These are phyloP conservation scores for Epizoanthus scotinus DNA, from an alignment of 92 coral and sea anemone species.

Conservation along the genomic window DNA sequence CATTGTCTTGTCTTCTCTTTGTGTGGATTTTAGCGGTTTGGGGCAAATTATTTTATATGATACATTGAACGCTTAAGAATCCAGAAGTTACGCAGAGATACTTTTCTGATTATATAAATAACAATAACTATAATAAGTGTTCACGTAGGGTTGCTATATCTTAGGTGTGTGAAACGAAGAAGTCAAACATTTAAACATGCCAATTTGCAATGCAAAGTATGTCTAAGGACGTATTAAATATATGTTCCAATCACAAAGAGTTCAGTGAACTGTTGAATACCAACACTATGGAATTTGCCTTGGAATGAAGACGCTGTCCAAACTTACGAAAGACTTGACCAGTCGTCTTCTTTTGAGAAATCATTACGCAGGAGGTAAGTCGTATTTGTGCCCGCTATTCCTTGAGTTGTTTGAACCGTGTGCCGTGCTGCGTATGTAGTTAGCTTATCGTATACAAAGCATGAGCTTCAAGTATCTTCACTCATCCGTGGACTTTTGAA, in stretches of 20 bases:
- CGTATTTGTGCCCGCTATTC: background rate
- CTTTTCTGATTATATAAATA: too few species aligned
- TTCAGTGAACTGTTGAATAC: background rate
- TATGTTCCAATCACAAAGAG: conserved; percentile 8
- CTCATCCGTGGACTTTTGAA: background rate
- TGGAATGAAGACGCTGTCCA: background rate
- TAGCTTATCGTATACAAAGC: background rate
- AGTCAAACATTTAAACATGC: background rate
- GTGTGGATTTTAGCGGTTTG: too few species aligned
- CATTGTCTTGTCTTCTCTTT: too few species aligned
- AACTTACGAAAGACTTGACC: background rate
- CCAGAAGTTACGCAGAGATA: too few species aligned
- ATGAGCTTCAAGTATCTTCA: background rate
- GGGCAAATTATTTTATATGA: too few species aligned
- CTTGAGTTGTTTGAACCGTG: background rate
- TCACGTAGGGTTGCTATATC: too few species aligned
- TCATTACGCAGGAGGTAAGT: background rate
- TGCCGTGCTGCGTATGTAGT: background rate
- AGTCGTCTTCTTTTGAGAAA: background rate
- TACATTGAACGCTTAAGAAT: too few species aligned
- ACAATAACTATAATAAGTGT: too few species aligned
- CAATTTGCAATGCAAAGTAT: conserved; percentile 17
- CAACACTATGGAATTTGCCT: background rate
- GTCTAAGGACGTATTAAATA: background rate
- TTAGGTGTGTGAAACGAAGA: too few species aligned